Evolutionary conservation across 1,140 invertebrate species (phyloP).

Genomic region (Mamestra configurata): DNA sequence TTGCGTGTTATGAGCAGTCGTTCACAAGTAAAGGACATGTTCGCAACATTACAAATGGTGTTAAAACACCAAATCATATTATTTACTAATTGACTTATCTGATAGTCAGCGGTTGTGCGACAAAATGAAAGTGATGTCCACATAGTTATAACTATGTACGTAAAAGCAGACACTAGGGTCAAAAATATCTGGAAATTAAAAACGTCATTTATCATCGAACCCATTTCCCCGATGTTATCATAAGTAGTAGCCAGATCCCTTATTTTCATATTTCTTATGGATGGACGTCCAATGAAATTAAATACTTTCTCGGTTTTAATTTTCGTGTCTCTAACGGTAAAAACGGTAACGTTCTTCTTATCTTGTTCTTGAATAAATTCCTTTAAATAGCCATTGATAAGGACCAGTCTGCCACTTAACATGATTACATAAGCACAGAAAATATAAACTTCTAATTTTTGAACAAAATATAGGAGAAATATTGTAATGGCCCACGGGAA

Average conservation of each 20-base stretch:
- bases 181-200: conserved; percentile 58
- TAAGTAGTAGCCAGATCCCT: not conserved
- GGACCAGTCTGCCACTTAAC: not conserved
- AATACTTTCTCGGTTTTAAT: not conserved
- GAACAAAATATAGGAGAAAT: not conserved
- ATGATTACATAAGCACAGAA: not conserved
- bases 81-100: not conserved
- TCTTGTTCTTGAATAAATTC: conserved; percentile 22
- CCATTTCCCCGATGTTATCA: not conserved
- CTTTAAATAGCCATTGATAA: conserved; percentile 17
- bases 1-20: conserved; percentile 55
- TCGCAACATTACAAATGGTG: not conserved
- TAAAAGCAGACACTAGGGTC: conserved; percentile 25
- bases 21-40: conserved; percentile 14
- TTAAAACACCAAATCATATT: conserved; percentile 24
- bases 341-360: not conserved
- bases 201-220: conserved; percentile 34
- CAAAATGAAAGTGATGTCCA: not conserved
- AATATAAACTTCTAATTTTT: conserved; percentile 18
- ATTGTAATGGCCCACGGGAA: not conserved
- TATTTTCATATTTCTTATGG: conserved; percentile 14
- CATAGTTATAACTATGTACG: conserved; percentile 1
- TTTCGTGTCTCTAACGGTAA: not conserved
- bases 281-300: conserved; percentile 13
- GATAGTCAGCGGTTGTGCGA: not conserved